Evolutionary conservation across 2,113 vertebrate species (phyloP), one percentile per base, ranked within the genome.

Genomic region (Harpagus bidentatus): DNA sequence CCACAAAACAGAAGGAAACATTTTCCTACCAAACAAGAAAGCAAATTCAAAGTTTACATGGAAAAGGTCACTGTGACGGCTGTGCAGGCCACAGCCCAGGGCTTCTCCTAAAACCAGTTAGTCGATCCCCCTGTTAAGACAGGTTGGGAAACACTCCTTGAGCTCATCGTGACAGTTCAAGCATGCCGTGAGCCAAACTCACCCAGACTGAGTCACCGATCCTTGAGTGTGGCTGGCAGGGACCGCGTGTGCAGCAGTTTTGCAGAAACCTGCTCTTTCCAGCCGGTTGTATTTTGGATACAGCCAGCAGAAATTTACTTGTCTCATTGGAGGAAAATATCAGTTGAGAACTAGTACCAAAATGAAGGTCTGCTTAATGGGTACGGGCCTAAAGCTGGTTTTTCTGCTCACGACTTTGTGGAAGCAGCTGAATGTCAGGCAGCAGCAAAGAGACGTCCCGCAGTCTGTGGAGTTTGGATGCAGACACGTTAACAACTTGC

Each of bases 81-180:
- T 32, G 28, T 4, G 48, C 25, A 17, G 11, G 10, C 62, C 52
- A 43, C 20, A 91, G 36, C 47, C 15, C 31, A 29, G n/a, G 23
- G 66, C 34, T 52, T 22, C 67, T 81, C 38, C 82, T 31, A 43
- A 50, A 77, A 72, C 9, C 36, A 73, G 29, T 2, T 9, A 45
- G 80, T 47, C 0, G 0, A 52, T 56, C 18, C 4, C 20, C 36
- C 21, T 29, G 21, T 43, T 45, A 19, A 34, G 43, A 25, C 58
- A 72, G 18, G 70, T 7, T 82, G 61, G 84, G 65, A 71, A 85
- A 36, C 34, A 21, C 7, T 0, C 0, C 43, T 11, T 3, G 5
- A 28, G 47, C 2, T 5, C 48, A n/a, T 0, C 0, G 2, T 43
- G 58, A 61, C 50, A 74, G 82, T 13, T 26, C 0, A 3, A 78